Evolutionary conservation across 2,888 invertebrate genomes (phyloP).

Genomic region (Stenoptilia bipunctidactyla): DNA sequence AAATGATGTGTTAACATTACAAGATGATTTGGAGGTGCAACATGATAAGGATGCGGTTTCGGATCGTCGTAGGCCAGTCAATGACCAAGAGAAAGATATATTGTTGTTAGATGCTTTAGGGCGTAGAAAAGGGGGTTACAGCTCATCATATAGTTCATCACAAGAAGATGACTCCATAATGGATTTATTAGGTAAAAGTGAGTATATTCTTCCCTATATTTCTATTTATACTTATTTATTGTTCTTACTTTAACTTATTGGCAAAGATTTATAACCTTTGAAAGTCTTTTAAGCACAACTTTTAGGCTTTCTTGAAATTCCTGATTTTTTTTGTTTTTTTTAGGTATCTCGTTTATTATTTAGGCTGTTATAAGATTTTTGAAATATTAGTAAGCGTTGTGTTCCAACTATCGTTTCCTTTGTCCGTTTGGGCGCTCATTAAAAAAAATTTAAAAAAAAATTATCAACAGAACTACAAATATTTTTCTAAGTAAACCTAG

Average conservation of each 20-base stretch:
- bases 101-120: slow-evolving; percentile 80
- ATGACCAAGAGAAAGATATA: slow-evolving; percentile 82
- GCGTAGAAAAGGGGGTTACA: slow-evolving; percentile 72
- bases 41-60: slow-evolving; percentile 39
- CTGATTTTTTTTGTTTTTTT: no score
- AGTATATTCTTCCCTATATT: slow-evolving; percentile 29
- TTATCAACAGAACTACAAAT: no score
- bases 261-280: slow-evolving; percentile 1
- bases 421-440: no score
- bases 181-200: slow-evolving; percentile 89
- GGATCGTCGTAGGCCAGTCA: slow-evolving; percentile 62
- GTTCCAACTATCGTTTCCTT: no score
- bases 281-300: not conserved
- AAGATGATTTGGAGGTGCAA: slow-evolving; percentile 47
- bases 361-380: no score
- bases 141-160: slow-evolving; percentile 40
- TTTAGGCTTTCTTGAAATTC: no score
- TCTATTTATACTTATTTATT: not conserved
- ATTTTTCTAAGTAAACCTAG: no score
- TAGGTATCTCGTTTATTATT: no score
- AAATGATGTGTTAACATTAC: slow-evolving; percentile 56
- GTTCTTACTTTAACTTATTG: not conserved
- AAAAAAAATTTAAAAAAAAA: no score
- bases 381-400: no score
- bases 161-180: slow-evolving; percentile 80